phyloP scores from a whole-genome alignment of 2,888 invertebrate species.

The Baronia brevicornis region DNA sequence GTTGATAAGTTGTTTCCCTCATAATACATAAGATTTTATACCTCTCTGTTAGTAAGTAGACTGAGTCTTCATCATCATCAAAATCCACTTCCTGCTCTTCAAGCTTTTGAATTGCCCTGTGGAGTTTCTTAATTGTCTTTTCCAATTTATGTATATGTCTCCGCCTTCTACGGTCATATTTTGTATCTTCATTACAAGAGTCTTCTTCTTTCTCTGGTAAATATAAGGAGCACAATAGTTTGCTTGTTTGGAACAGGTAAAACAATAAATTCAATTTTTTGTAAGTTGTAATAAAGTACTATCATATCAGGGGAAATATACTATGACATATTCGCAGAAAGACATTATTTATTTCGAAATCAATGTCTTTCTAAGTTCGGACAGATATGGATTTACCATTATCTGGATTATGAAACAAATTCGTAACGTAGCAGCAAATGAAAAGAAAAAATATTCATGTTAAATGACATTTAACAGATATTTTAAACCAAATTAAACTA shows the following conservation, averaged over 20 bases:
- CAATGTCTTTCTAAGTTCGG: no score
- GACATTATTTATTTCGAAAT: no score
- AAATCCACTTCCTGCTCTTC: constrained; percentile 83
- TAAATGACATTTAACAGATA: no score
- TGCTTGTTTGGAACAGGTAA: not conserved
- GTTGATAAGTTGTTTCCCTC: no score
- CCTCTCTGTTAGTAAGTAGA: constrained; percentile 81
- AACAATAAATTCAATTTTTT: constrained; percentile 23
- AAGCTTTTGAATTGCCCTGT: constrained; percentile 79
- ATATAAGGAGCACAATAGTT: not conserved
- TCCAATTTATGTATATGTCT: constrained; percentile 75
- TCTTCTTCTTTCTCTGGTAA: constrained; percentile 27
- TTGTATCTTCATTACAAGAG: constrained; percentile 35
- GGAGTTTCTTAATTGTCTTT: constrained; percentile 77
- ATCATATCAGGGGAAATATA: no score
- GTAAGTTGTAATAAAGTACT: no score
- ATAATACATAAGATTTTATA: constrained; percentile 34
- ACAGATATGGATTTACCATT: no score
- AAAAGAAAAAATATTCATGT: no score
- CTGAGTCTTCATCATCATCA: constrained; percentile 83
- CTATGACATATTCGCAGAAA: no score
- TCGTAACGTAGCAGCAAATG: no score
- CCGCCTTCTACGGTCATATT: constrained; percentile 58
- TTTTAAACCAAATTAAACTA: no score
- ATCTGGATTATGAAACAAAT: no score